Percentiles rank a stretch among this genome's conserved stretches.
phyloP scores from a whole-genome alignment of 2,888 invertebrate species.

The Ischnura elegans region DNA sequence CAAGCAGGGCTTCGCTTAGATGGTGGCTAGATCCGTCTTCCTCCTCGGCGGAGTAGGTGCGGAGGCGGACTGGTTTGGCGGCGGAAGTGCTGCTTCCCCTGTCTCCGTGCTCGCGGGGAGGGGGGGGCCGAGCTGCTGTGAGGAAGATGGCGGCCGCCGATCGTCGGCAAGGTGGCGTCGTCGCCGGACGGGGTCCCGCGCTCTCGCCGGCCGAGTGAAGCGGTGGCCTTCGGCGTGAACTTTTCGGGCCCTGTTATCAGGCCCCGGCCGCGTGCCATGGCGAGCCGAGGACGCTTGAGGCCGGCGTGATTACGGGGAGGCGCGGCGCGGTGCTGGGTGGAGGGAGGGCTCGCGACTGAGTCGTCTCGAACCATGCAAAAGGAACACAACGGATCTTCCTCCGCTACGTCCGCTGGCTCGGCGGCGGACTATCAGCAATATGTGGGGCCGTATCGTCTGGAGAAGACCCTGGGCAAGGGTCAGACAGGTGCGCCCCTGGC shows the following conservation, averaged over 20 bases:
- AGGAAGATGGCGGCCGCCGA: slow-evolving; percentile 65
- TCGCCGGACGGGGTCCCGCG: slow-evolving; percentile 37
- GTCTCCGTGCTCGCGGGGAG: slow-evolving; percentile 35
- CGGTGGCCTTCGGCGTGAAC: slow-evolving; percentile 16
- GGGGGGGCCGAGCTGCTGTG: slow-evolving; percentile 37
- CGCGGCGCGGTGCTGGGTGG: slow-evolving; percentile 43
- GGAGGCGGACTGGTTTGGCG: slow-evolving; percentile 60
- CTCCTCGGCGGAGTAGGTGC: not conserved
- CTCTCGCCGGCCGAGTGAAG: slow-evolving; percentile 55
- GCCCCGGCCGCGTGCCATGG: slow-evolving; percentile 59
- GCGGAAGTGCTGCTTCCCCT: slow-evolving; percentile 63
- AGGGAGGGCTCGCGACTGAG: slow-evolving; percentile 51
- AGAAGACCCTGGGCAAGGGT: slow-evolving; percentile 99
- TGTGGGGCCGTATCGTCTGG: slow-evolving; percentile 99
- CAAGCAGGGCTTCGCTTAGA: slow-evolving; percentile 53
- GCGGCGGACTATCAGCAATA: slow-evolving; percentile 89
- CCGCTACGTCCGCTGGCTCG: slow-evolving; percentile 67
- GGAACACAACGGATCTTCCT: slow-evolving; percentile 64
- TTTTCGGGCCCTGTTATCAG: not conserved
- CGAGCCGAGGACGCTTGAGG: slow-evolving; percentile 46
- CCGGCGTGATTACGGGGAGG: slow-evolving; percentile 60
- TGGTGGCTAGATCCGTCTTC: slow-evolving; percentile 49
- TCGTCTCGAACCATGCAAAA: slow-evolving; percentile 66
- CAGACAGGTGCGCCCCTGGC: slow-evolving; percentile 91
- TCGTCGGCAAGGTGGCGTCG: slow-evolving; percentile 62